Base-by-base conservation (phyloP, 2,797 vertebrate species). In the Pangasius macronema region DNA sequence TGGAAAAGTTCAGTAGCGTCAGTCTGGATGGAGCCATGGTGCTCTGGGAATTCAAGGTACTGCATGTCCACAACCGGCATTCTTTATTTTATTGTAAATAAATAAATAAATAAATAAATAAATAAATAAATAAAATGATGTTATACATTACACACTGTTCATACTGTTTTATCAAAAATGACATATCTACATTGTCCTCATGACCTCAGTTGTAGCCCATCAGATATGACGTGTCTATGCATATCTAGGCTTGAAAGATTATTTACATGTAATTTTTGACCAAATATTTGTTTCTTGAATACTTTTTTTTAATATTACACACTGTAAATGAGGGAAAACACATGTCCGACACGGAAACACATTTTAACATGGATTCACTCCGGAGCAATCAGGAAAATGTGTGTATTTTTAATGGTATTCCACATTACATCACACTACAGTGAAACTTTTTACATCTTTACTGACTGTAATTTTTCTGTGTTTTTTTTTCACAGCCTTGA, bases 21-120 rank as follows among this genome's bases (percentile, higher is more conserved):
- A 93, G 94, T 75, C 92, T 96, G 88, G 96, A 97, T 87, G 96
- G 96, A 89, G 92, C 95, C 83, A 92, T 96, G 95, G 95, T 95
- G 24, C 81, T 96, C 72, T 96, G 96, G 96, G 93, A 94, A 3
- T 91, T 95, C 59, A 95, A 95, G 95, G 96, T 96, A 92, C 63
- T 39, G 46, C 79, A 49, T 14, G 33, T 59, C 8, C 20, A 42
- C 18, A 20, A 22, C 20, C 5, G 2, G 14, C 18, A n/a, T 76
- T 49, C 72, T 75, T 75, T 75, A 49, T 2, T 33, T 72, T 22
- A 72, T 24, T 70, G 33, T 68, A 36, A 65, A n/a, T 6, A 11
- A 65, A 13, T 3, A 1, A 36, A 36, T 36, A 39, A 39, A 68
- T 36, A 39, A 39, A 68, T 68, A 36, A 65, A n/a, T 6, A 11